Base-by-base conservation (phyloP, 2,797 vertebrate genomes). In the Rallus crepitans region DNA sequence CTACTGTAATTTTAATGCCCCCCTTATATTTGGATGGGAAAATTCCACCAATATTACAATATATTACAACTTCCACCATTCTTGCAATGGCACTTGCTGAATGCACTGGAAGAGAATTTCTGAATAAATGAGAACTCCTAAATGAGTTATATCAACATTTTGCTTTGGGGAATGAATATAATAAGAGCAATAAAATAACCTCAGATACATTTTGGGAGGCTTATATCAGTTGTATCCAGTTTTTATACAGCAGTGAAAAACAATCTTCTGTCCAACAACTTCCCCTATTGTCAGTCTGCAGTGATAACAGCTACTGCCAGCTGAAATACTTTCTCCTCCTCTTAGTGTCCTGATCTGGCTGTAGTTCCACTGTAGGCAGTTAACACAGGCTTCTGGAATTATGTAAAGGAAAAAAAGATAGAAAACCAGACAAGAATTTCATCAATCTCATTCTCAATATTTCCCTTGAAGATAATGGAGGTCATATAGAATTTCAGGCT, bases 151-250 rank as follows among this genome's bases (percentile, higher is more conserved):
- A 96, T 65, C 89, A 93, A 90, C 69, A 92, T 95, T 96, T 94
- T 94, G 76, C 94, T 96, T 94, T 96, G 82, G 94, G 94, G 91
- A 94, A 94, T 11, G 40, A 91, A 91, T 96, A 88, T 95, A 94
- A 94, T 95, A 96, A 93, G 89, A 92, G 69, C 82, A 94, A 89
- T 95, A 95, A 96, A 96, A 94, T 89, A 95, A 88, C 69, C 79
- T 87, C 84, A 76, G 65, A 75, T 91, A 91, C 89, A 91, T 72
- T 91, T 83, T 80, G 76, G 79, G 79, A 94, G 55, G 61, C 76
- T 95, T 95, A 48, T 94, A 94, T 95, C 87, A 92, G 92, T 90
- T 95, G 63, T 90, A 92, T 94, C 93, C 86, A 45, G 88, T 94
- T 96, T 96, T 95, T 79, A 81, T 87, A 85, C 78, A 94, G 64